Conservation (phyloP, 2,797 vertebrate species). For the Heteromormyrus szaboi region DNA sequence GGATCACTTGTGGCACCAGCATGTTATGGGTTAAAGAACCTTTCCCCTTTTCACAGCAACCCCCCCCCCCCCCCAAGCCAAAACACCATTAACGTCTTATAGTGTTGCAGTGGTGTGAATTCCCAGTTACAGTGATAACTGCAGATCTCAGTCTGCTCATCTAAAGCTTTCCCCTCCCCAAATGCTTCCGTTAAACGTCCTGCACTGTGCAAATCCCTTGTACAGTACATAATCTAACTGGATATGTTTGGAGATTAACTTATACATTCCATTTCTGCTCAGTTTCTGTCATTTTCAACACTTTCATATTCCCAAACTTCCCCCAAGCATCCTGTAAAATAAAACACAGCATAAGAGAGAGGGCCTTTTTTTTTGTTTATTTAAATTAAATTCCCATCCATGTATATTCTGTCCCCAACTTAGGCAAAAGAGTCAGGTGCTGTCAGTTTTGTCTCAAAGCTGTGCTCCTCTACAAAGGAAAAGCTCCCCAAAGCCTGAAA, state of each 20-base stretch:
- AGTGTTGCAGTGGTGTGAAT: neutral
- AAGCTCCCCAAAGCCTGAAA: constrained; percentile 39
- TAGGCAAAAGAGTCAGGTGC: neutral
- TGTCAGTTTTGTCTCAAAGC: constrained; percentile 1
- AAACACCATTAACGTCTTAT: neutral
- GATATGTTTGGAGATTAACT: neutral
- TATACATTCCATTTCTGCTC: neutral
- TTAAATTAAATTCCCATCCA: constrained; percentile 3
- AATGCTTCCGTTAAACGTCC: neutral
- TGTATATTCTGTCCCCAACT: neutral
- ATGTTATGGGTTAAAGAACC: neutral
- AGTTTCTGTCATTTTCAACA: neutral
- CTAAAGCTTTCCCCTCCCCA: neutral
- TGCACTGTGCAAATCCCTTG: neutral
- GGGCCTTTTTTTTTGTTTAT: neutral
- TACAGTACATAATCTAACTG: neutral
- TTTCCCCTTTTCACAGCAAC: neutral
- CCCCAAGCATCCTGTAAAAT: neutral
- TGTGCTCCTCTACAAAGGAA: constrained; percentile 31
- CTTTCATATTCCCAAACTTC: neutral
- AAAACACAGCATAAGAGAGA: neutral
- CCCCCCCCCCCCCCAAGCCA: neutral
- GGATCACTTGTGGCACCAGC: neutral
- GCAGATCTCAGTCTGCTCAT: neutral
- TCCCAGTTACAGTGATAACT: neutral